phyloP scores from a whole-genome alignment of 1,140 invertebrate genomes.

The Eueides isabella region DNA sequence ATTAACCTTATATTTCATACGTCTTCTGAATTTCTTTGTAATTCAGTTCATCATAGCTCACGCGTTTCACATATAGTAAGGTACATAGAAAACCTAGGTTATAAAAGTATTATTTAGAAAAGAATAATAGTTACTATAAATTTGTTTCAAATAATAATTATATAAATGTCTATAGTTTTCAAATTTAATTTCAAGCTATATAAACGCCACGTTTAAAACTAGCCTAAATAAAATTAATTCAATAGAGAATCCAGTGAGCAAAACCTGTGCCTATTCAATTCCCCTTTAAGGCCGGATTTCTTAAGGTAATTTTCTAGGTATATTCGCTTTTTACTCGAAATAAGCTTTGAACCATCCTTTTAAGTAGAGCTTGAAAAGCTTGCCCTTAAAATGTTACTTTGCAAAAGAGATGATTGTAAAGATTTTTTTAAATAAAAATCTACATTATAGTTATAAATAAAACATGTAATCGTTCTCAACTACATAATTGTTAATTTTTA shows the following conservation, averaged over 20 bases:
- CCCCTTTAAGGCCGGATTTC: conserved; percentile 27
- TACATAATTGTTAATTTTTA: too few relatives aligned
- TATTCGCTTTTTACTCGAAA: conserved; percentile 13
- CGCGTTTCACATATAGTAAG: too few relatives aligned
- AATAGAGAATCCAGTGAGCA: conserved; percentile 25
- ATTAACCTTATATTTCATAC: too few relatives aligned
- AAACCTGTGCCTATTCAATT: conserved; percentile 29
- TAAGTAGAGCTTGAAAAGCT: not conserved
- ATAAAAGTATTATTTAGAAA: too few relatives aligned
- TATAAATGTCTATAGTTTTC: not conserved
- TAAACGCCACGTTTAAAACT: conserved; percentile 13
- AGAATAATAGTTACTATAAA: too few relatives aligned
- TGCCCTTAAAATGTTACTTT: not conserved
- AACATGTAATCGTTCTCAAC: too few relatives aligned
- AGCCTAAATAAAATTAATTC: conserved; percentile 30
- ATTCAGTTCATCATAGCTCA: too few relatives aligned
- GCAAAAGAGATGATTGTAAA: not conserved
- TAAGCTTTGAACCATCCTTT: not conserved
- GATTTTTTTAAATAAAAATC: not conserved
- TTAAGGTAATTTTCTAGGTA: conserved; percentile 20
- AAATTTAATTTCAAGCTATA: not conserved
- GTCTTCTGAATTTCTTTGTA: too few relatives aligned
- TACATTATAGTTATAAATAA: too few relatives aligned
- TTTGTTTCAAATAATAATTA: too few relatives aligned
- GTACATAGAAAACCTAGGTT: too few relatives aligned